Conservation (phyloP, 2,888 invertebrate genomes). For the Orthosia incerta region DNA sequence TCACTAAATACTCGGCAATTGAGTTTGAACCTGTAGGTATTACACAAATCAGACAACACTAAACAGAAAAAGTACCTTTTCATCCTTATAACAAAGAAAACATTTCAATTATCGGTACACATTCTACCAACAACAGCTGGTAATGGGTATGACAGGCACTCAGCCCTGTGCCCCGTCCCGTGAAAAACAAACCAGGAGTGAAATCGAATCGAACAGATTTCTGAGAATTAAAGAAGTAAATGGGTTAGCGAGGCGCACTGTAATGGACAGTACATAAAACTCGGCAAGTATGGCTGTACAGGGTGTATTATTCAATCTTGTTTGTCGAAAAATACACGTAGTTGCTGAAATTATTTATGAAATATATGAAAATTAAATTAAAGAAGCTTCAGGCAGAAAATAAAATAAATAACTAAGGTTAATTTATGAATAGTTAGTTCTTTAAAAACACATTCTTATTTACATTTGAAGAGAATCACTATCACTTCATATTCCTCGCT, state of each 20-base stretch:
- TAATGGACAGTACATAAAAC: constrained; percentile 44
- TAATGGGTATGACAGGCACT: constrained; percentile 24
- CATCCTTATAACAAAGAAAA: constrained; percentile 11
- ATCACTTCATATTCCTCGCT: too few relatives aligned
- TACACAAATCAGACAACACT: background rate
- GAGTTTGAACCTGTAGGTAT: too few relatives aligned
- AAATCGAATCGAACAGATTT: constrained; percentile 37
- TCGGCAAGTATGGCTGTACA: constrained; percentile 4
- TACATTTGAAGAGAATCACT: too few relatives aligned
- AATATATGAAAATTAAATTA: too few relatives aligned
- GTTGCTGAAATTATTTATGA: too few relatives aligned
- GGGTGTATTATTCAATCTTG: background rate
- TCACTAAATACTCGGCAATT: too few relatives aligned
- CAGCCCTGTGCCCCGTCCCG: constrained; percentile 7
- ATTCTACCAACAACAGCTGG: background rate
- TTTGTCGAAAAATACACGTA: too few relatives aligned
- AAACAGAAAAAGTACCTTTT: background rate
- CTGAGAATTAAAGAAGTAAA: constrained; percentile 49
- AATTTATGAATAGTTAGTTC: too few relatives aligned
- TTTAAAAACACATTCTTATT: too few relatives aligned
- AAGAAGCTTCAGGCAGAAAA: too few relatives aligned
- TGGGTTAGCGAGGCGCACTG: constrained; percentile 31
- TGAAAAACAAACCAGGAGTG: constrained; percentile 41
- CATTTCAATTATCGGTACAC: constrained; percentile 10
- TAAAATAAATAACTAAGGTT: too few relatives aligned